Conservation (phyloP, 2,113 vertebrate genomes). For the Bufo bufo region DNA sequence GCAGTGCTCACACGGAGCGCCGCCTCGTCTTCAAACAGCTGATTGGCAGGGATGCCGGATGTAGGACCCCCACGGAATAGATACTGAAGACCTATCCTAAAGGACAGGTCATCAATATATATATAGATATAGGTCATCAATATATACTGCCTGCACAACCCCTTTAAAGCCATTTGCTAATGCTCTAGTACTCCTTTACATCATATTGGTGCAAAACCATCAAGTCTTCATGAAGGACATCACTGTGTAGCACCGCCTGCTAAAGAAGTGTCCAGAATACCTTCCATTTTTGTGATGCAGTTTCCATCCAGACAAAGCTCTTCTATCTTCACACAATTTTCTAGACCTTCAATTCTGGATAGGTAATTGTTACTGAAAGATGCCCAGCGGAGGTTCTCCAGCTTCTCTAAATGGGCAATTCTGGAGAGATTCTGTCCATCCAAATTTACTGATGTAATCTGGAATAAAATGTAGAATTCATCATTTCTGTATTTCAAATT, state of each 20-base stretch:
- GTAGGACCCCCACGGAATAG: no score
- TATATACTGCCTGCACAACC: no score
- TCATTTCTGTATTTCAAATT: not conserved
- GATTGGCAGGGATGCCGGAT: no score
- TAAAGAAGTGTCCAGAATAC: slow-evolving; percentile 61
- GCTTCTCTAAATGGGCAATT: slow-evolving; percentile 76
- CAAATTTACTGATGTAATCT: slow-evolving; percentile 84
- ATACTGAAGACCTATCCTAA: no score
- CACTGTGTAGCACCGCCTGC: not conserved
- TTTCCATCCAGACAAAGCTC: slow-evolving; percentile 85
- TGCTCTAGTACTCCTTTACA: not conserved
- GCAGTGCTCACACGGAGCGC: no score
- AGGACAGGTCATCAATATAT: no score
- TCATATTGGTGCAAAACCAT: not conserved
- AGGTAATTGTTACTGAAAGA: slow-evolving; percentile 85
- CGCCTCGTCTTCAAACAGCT: no score
- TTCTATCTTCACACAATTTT: slow-evolving; percentile 77
- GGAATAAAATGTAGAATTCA: not conserved
- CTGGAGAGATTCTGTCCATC: slow-evolving; percentile 79
- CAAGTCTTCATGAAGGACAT: not conserved
- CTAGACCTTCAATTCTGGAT: slow-evolving; percentile 78
- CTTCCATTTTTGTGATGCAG: slow-evolving; percentile 77
- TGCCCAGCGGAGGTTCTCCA: slow-evolving; percentile 83
- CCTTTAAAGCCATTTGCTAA: not conserved
- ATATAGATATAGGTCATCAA: no score